Percentiles rank a stretch among this genome's conserved stretches.
phyloP scores from a whole-genome alignment of 2,113 vertebrate genomes.

The cattle (Bos taurus) region DNA sequence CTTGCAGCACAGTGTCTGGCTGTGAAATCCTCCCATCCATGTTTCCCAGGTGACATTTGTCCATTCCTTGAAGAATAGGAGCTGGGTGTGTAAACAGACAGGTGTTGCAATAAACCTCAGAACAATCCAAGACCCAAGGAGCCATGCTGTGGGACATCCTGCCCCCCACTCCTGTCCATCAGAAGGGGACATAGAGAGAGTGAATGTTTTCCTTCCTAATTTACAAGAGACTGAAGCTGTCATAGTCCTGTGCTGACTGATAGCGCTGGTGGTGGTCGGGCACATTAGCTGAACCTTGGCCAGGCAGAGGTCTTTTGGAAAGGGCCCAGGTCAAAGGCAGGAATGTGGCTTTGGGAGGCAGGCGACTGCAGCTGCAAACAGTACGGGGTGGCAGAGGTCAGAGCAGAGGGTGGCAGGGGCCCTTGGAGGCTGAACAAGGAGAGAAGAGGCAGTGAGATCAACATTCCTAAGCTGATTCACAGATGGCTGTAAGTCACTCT shows the following conservation, averaged over 20 bases:
- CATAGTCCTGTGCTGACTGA: neutral
- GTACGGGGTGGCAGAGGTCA: neutral
- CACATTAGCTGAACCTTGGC: neutral
- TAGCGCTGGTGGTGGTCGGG: neutral
- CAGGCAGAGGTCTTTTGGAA: neutral
- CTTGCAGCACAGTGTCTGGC: neutral
- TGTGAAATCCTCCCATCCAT: neutral
- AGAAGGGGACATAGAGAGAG: neutral
- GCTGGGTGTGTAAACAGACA: neutral
- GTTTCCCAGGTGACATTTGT: neutral
- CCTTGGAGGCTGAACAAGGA: neutral
- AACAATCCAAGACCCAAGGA: neutral
- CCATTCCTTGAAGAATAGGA: neutral
- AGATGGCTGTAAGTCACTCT: neutral
- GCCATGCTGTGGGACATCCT: neutral
- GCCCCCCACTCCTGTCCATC: neutral
- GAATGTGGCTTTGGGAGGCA: conserved; percentile 4
- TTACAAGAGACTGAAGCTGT: conserved; percentile 27
- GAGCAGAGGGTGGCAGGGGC: neutral
- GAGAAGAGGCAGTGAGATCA: neutral
- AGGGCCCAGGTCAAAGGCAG: conserved; percentile 35
- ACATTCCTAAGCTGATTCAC: neutral
- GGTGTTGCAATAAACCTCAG: conserved; percentile 32
- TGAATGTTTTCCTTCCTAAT: conserved; percentile 37
- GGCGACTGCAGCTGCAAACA: neutral